These are phyloP conservation scores for Typhlomys cinereus DNA, from an alignment of 2,113 vertebrate species.

Conservation along the genomic window DNA sequence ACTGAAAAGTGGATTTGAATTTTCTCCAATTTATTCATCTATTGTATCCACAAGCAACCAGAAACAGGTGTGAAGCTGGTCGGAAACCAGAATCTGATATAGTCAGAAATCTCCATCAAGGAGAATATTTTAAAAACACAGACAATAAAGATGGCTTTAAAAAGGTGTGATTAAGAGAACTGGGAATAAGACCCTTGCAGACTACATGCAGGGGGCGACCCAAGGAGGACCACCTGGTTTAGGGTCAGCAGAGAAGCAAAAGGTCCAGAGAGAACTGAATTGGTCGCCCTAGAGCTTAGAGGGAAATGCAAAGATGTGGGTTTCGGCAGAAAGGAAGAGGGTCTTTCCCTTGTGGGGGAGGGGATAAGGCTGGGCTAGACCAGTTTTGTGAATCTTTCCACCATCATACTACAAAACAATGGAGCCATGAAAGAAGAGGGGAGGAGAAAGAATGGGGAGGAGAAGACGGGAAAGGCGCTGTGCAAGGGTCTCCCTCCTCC, in stretches of 20 bases:
- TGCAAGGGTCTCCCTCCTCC: background rate
- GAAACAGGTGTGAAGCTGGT: background rate
- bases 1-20: background rate
- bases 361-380: background rate
- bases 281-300: background rate
- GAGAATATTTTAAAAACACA: background rate
- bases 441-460: background rate
- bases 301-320: background rate
- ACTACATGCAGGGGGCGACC: background rate
- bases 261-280: background rate
- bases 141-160: background rate
- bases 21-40: constrained; percentile 16
- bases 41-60: background rate
- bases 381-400: background rate
- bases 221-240: background rate
- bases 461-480: background rate
- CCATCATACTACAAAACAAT: background rate
- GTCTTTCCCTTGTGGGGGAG: background rate
- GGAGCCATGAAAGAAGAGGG: background rate
- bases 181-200: background rate
- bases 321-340: background rate
- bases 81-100: background rate
- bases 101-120: background rate
- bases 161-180: background rate
- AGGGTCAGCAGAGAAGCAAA: background rate